phyloP scores from a whole-genome alignment of 2,797 vertebrate species.

The Sebastolobus alascanus region DNA sequence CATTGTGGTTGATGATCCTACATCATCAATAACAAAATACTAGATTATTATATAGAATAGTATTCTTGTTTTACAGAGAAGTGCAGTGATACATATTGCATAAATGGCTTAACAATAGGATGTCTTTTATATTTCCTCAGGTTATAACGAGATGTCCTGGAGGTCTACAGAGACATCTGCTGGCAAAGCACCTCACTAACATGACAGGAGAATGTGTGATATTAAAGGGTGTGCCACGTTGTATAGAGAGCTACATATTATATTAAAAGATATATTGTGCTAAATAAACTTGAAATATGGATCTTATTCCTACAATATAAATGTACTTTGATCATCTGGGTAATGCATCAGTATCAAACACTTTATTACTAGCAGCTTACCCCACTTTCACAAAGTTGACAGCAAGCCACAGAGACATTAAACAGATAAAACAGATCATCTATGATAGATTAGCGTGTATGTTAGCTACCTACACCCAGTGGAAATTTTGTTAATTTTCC shows the following conservation, averaged over 20 bases:
- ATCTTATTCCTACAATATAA: neutral
- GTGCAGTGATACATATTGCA: neutral
- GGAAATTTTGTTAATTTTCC: rapidly evolving
- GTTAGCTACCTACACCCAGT: neutral
- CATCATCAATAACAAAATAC: neutral
- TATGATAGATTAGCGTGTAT: neutral
- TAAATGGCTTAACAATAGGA: neutral
- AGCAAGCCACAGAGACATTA: neutral
- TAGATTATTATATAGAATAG: no score
- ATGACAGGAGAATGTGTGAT: neutral
- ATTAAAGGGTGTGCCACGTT: neutral
- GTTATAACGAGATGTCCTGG: neutral
- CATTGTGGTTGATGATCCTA: neutral
- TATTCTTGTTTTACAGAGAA: no score
- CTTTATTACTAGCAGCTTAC: neutral
- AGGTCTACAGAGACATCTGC: slow-evolving; percentile 1
- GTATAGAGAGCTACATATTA: neutral
- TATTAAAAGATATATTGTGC: neutral
- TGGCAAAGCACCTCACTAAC: neutral
- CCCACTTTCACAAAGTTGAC: neutral
- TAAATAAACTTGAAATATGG: no score
- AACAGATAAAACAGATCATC: neutral
- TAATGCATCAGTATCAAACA: neutral
- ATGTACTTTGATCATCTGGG: neutral
- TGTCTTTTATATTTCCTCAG: neutral